A percentile compares a stretch with the other conserved stretches of the same genome.
Conservation (phyloP, 1,140 invertebrate genomes). For the Sycophila sp. region DNA sequence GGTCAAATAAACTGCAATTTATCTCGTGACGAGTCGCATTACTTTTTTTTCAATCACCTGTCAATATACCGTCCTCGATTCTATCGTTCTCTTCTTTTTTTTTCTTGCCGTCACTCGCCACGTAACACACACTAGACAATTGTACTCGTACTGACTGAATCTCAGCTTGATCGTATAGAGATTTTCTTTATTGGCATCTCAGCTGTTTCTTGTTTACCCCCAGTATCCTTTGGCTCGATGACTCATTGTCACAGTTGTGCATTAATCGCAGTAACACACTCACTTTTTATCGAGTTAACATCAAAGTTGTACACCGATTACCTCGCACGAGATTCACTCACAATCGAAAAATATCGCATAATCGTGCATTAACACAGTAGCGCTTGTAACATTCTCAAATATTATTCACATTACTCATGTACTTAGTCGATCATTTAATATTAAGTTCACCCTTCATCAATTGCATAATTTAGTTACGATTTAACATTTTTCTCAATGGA, state of each 20-base stretch:
- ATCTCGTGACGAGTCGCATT: conserved; percentile 64
- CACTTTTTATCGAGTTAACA: background rate
- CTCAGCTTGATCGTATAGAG: background rate
- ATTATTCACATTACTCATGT: background rate
- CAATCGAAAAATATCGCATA: background rate
- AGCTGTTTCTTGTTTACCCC: background rate
- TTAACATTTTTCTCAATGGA: too few species aligned
- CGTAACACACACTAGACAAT: conserved; percentile 2
- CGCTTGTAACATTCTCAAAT: background rate
- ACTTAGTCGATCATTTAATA: background rate
- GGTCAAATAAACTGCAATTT: conserved; percentile 66
- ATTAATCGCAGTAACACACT: background rate
- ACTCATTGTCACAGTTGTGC: background rate
- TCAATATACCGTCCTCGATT: conserved; percentile 44
- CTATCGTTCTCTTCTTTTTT: conserved; percentile 40
- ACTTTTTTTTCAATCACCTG: conserved; percentile 66
- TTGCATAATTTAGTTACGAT: too few species aligned
- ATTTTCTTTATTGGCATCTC: background rate
- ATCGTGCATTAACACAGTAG: conserved; percentile 7
- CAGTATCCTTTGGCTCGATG: background rate
- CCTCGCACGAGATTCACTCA: conserved; percentile 1
- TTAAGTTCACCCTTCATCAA: too few species aligned
- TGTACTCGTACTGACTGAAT: background rate
- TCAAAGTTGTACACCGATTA: conserved; percentile 15
- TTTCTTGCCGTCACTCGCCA: background rate